A percentile compares a stretch with the other conserved stretches of the same genome.
Evolutionary conservation across 2,113 vertebrate genomes (phyloP).

Genomic region (Orthonyx spaldingii): DNA sequence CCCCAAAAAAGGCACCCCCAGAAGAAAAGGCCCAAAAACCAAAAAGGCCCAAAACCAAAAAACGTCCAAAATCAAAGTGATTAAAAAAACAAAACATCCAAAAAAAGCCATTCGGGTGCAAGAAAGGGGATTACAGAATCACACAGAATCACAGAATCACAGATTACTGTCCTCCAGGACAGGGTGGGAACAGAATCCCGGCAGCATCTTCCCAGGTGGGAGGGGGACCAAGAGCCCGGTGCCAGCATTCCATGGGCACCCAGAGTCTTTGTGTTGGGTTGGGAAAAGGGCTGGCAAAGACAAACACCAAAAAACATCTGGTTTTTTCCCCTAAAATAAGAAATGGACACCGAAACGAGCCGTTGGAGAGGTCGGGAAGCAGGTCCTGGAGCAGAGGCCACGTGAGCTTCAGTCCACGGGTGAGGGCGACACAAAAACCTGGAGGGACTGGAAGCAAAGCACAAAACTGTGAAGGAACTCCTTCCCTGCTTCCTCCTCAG

Average conservation of each 20-base stretch:
- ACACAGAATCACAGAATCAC: no score
- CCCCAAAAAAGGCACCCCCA: accelerated
- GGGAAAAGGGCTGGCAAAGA: neutral
- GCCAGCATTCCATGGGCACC: neutral
- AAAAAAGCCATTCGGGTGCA: neutral
- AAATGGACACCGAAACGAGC: accelerated
- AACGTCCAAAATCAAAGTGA: neutral
- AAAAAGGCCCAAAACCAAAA: neutral
- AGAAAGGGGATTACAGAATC: neutral
- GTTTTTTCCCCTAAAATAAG: neutral
- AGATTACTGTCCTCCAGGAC: accelerated
- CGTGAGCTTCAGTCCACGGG: accelerated
- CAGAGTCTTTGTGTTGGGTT: accelerated
- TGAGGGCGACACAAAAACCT: accelerated
- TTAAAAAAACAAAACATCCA: neutral
- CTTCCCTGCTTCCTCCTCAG: neutral
- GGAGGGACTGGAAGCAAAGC: neutral
- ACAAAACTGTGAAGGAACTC: neutral
- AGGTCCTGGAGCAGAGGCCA: neutral
- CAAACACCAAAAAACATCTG: neutral
- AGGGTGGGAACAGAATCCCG: accelerated
- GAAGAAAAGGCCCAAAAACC: neutral
- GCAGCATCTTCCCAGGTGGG: neutral
- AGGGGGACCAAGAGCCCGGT: neutral
- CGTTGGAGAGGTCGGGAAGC: accelerated